A percentile compares a stretch with the other conserved stretches of the same genome.
These are phyloP conservation scores for Astur gentilis DNA, from an alignment of 2,113 vertebrate species.

Conservation along the genomic window DNA sequence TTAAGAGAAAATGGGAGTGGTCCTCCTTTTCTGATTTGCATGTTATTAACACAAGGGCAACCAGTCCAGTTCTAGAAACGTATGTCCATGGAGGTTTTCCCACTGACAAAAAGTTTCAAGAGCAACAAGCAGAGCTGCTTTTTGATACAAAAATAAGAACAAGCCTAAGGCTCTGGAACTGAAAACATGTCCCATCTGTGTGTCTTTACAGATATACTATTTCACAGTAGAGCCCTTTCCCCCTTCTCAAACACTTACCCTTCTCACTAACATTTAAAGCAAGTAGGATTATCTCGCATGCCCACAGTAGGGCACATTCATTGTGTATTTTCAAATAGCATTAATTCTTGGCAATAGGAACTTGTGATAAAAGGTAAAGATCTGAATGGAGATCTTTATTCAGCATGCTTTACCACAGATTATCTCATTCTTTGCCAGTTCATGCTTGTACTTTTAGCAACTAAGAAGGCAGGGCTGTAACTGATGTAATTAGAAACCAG, in stretches of 20 bases:
- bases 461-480: constrained; percentile 58
- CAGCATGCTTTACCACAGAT: constrained; percentile 81
- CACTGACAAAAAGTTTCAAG: neutral
- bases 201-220: constrained; percentile 48
- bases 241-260: constrained; percentile 68
- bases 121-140: neutral
- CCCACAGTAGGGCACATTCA: constrained; percentile 79
- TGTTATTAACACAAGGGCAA: neutral
- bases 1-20: neutral
- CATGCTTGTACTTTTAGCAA: constrained; percentile 75
- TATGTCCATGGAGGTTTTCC: neutral
- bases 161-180: constrained; percentile 21
- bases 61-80: neutral
- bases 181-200: constrained; percentile 18
- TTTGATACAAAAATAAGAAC: neutral
- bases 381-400: constrained; percentile 87
- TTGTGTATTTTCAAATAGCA: constrained; percentile 81
- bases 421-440: constrained; percentile 82
- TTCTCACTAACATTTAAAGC: constrained; percentile 77
- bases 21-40: neutral
- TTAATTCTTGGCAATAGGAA: constrained; percentile 82
- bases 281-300: constrained; percentile 79
- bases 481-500: constrained; percentile 72
- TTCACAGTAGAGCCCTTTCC: constrained; percentile 25
- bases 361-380: constrained; percentile 83